Base-by-base conservation (phyloP, 2,797 vertebrate genomes). In the Hirundo rustica region DNA sequence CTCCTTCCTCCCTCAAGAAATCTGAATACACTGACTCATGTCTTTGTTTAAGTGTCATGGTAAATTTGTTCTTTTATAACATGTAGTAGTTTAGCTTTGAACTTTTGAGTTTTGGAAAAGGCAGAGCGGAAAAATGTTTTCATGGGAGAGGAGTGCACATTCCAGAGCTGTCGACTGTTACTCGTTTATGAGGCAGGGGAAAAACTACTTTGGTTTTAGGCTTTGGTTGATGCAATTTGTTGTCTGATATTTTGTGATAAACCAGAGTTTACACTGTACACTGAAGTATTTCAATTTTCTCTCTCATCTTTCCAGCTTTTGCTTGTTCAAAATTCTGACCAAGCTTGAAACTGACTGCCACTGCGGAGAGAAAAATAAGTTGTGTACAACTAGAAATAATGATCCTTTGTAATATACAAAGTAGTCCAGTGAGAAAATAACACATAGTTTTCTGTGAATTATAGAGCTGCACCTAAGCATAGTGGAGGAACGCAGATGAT, bases 41-140 rank as follows among this genome's bases (percentile, higher is more conserved):
- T 95, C 96, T 98, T 97, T 97, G 96, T 97, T 97, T 97, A 98
- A 97, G 93, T 93, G 93, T 92, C 96, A 96, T 96, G 97, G 96
- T 96, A 97, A 97, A 94, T 98, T 98, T 97, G 96, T 96, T 97
- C 91, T 96, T 95, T 96, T 96, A 96, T 97, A 97, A 97, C 81
- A 79, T 96, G 95, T 92, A 96, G 93, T 96, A 97, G 91, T 96
- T 95, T 83, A 97, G 97, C 97, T 98, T 97, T 98, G 97, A 98
- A 98, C 97, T 97, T 96, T 25, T 57, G 83, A 80, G 96, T 97
- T 97, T 97, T 98, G 96, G 97, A 97, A 97, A 96, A 89, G 94
- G 83, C 95, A 96, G 80, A 93, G 93, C 23, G 95, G 97, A 98
- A 98, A 98, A 98, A 97, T 73, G 18, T 97, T 97, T 97, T 97